phyloP scores from a whole-genome alignment of 1,140 invertebrate species.

The Lamellibrachia luymesi region DNA sequence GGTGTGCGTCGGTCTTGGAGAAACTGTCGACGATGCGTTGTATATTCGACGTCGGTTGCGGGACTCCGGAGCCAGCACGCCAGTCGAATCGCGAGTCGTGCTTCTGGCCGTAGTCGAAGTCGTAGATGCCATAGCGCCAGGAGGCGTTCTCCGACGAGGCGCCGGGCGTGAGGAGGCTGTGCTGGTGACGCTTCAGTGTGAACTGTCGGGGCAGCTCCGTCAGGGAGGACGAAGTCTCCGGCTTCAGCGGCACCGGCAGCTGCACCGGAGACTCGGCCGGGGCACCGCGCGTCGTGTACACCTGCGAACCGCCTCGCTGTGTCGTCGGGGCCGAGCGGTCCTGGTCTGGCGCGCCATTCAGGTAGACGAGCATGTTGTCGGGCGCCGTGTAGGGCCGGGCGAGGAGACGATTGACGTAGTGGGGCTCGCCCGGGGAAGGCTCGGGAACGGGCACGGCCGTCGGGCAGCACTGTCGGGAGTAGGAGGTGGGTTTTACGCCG shows the following conservation, averaged over 20 bases:
- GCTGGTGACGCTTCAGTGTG: constrained; percentile 30
- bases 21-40: constrained; percentile 45
- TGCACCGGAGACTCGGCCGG: background rate
- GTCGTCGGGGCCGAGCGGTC: background rate
- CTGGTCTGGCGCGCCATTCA: background rate
- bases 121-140: constrained; percentile 4
- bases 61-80: constrained; percentile 42
- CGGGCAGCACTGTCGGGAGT: background rate
- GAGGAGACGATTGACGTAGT: background rate
- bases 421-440: background rate
- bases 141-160: background rate
- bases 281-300: background rate
- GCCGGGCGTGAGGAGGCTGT: constrained; percentile 42
- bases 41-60: constrained; percentile 46
- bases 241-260: background rate
- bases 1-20: constrained; percentile 38
- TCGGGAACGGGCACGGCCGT: background rate
- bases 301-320: background rate
- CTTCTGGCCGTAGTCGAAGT: constrained; percentile 43
- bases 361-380: background rate
- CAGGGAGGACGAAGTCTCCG: background rate
- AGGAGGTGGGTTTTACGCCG: constrained; percentile 30
- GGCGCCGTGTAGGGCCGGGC: background rate
- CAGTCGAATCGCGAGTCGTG: constrained; percentile 46
- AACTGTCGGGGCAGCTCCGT: background rate